A percentile compares a stretch with the other conserved stretches of the same genome.
phyloP scores from a whole-genome alignment of 2,113 vertebrate species.

The Anhinga anhinga region DNA sequence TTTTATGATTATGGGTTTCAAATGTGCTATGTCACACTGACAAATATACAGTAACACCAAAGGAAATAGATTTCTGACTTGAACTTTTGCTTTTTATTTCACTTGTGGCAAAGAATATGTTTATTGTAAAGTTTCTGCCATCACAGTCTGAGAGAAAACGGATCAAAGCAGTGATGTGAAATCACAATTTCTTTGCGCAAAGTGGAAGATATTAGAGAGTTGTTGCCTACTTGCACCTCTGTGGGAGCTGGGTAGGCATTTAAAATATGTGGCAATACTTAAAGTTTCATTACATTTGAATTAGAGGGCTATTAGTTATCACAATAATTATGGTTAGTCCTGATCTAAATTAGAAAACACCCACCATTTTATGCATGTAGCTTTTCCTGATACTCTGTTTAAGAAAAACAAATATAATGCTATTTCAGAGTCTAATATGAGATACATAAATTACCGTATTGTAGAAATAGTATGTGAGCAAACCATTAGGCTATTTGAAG shows the following conservation, averaged over 20 bases:
- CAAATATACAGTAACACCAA: constrained; percentile 73
- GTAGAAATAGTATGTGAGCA: neutral
- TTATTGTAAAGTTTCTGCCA: constrained; percentile 55
- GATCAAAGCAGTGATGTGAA: neutral
- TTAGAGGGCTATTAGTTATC: constrained; percentile 26
- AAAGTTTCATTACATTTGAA: constrained; percentile 44
- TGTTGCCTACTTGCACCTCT: neutral
- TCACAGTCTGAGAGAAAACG: constrained; percentile 47
- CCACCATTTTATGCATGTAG: neutral
- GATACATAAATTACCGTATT: neutral
- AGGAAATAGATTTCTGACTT: constrained; percentile 72
- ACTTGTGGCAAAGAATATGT: constrained; percentile 65
- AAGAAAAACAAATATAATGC: neutral
- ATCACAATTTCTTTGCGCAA: constrained; percentile 2
- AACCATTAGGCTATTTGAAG: constrained; percentile 35
- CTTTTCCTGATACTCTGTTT: neutral
- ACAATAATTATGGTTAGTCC: constrained; percentile 2
- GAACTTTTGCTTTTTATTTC: constrained; percentile 69
- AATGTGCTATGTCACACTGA: constrained; percentile 77
- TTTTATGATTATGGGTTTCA: constrained; percentile 82
- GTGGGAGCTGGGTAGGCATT: neutral
- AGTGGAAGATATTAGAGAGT: neutral
- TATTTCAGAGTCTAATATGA: constrained; percentile 11
- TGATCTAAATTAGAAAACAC: neutral
- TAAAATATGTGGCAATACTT: constrained; percentile 52